Evolutionary conservation across 2,888 invertebrate species (phyloP).

Genomic region (Tuta absoluta): DNA sequence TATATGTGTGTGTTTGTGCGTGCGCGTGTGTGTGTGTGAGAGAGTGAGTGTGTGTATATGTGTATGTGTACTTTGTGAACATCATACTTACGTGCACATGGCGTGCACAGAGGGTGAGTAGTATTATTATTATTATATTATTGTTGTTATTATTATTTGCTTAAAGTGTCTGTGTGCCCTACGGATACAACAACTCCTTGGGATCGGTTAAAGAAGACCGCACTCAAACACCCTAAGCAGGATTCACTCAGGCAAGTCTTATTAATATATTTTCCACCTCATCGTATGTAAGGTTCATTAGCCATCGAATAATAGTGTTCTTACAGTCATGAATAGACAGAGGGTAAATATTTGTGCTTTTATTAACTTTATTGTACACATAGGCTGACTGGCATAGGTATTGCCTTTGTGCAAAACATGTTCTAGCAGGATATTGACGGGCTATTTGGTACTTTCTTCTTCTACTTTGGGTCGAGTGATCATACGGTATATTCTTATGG

Average conservation of each 20-base stretch:
- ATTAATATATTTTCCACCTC: neutral
- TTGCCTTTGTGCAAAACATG: neutral
- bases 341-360: neutral
- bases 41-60: neutral
- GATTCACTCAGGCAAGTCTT: neutral
- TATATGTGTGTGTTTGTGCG: slow-evolving; percentile 12
- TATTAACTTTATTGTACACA: slow-evolving; percentile 3
- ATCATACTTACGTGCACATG: no score
- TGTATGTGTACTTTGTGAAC: neutral
- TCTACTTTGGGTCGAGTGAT: neutral
- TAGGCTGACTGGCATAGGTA: neutral
- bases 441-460: slow-evolving; percentile 7
- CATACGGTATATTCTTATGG: neutral
- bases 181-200: neutral
- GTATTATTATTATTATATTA: no score
- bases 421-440: neutral
- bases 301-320: neutral
- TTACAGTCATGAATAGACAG: neutral
- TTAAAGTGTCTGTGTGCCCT: slow-evolving; percentile 6
- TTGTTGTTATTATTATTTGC: no score
- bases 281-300: neutral
- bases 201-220: neutral
- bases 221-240: neutral
- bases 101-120: no score
- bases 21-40: neutral